Evolutionary conservation across 2,113 vertebrate species (phyloP), one percentile per base, ranked within the genome.

Genomic region (Garra rufa): DNA sequence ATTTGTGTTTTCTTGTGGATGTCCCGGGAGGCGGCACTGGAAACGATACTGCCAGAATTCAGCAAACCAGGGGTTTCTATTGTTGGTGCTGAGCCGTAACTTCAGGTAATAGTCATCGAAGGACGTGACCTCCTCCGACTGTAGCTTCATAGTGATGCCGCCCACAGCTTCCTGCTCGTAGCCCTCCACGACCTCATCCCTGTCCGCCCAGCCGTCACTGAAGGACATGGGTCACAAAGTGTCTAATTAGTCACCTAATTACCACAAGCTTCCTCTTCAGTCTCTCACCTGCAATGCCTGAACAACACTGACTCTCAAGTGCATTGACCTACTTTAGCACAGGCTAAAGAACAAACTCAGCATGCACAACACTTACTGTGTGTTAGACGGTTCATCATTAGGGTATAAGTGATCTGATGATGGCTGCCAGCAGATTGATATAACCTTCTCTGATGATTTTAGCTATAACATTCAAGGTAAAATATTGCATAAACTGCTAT

Each of bases 21-120:
- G 97, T 73, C 98, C 98, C 0, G 95, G 95, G 13, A 99, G 94
- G 63, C 97, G 97, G 83, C 98, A 99, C 92, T 99, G 97, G 86
- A 99, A 99, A 3, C 97, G 96, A 88, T 99, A 95, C 90, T 99
- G 98, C 98, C 98, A 99, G 94, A 99, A 99, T 89, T 99, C 98
- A 0, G 97, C 95, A 82, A 99, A 99, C 98, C 98, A 99, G 0
- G 98, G 98, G 88, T 99, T 99, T 83, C 98, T 95, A 0, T 92
- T 96, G 90, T 99, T 99, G 76, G 95, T 97, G 85, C 96, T 95
- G 88, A 99, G 95, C 3, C 92, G 94, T 81, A 98, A 93, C 86
- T 96, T 97, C 91, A 99, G 94, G 92, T 94, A 99, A 92, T 99
- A 99, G 80, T 97, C 93, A 79, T 99, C 96, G 57, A 99, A 99